Evolutionary conservation across 2,888 invertebrate species (phyloP).

Genomic region (Conomelus anceps): DNA sequence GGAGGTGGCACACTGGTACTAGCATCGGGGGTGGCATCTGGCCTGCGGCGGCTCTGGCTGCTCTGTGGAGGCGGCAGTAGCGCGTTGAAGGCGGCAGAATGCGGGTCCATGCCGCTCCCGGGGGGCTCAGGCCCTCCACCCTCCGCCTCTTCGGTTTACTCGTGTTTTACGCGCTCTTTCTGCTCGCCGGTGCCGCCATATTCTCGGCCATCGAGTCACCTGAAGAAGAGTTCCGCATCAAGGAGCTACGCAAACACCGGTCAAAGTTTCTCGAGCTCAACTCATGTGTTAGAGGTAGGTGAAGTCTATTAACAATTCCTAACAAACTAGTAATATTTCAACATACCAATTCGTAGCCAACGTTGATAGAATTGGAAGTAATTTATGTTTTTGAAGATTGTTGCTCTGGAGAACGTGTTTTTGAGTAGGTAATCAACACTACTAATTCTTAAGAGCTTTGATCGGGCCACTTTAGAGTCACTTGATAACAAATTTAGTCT

Average conservation of each 20-base stretch:
- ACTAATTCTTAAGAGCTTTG: no score
- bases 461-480: no score
- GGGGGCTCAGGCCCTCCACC: conserved; percentile 37
- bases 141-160: conserved; percentile 43
- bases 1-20: conserved; percentile 16
- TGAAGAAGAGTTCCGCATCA: conserved; percentile 53
- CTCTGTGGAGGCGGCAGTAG: conserved; percentile 22
- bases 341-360: background rate
- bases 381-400: no score
- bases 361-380: background rate
- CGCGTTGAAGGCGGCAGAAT: conserved; percentile 14
- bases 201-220: conserved; percentile 76
- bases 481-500: no score
- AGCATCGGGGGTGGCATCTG: conserved; percentile 5
- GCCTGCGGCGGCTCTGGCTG: no score
- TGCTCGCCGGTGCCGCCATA: conserved; percentile 66
- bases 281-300: conserved; percentile 60
- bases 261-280: conserved; percentile 54
- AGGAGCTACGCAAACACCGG: conserved; percentile 50
- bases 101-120: conserved; percentile 23
- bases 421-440: no score
- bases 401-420: no score
- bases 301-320: background rate
- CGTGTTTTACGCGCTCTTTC: conserved; percentile 51
- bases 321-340: background rate